Evolutionary conservation across 2,888 invertebrate species (phyloP).

Genomic region (Harpalus rufipes): DNA sequence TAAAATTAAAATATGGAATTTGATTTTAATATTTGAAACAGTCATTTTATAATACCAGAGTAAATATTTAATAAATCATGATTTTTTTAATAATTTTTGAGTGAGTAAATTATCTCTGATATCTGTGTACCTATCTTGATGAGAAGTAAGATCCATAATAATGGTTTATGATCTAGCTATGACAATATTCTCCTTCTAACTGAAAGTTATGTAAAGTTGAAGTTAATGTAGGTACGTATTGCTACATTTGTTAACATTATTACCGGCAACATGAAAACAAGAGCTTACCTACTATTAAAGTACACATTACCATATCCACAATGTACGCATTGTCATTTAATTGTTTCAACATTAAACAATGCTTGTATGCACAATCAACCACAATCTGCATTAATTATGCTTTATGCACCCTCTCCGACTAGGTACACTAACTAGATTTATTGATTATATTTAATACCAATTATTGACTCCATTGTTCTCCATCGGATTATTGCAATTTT

Average conservation of each 20-base stretch:
- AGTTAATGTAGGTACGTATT: background rate
- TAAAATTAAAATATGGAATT: too few relatives aligned
- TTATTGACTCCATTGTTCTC: background rate
- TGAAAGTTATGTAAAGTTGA: background rate
- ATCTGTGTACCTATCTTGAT: background rate
- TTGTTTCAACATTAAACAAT: background rate
- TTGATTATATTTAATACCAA: background rate
- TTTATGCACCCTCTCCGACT: background rate
- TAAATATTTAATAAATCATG: too few relatives aligned
- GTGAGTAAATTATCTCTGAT: too few relatives aligned
- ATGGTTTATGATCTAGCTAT: background rate
- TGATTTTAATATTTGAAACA: too few relatives aligned
- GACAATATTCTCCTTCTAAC: background rate
- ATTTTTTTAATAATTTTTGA: too few relatives aligned
- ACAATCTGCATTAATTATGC: background rate
- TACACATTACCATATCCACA: background rate
- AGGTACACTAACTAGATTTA: background rate
- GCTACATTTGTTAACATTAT: background rate
- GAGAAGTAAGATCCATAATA: background rate
- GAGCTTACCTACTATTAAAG: background rate
- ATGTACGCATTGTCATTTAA: background rate
- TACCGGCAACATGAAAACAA: background rate
- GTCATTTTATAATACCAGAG: too few relatives aligned
- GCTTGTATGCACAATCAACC: slow-evolving; percentile 5
- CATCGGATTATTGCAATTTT: too few relatives aligned